These are phyloP conservation scores for Leucoraja ocellata DNA, from an alignment of 2,797 vertebrate species.

Conservation along the genomic window DNA sequence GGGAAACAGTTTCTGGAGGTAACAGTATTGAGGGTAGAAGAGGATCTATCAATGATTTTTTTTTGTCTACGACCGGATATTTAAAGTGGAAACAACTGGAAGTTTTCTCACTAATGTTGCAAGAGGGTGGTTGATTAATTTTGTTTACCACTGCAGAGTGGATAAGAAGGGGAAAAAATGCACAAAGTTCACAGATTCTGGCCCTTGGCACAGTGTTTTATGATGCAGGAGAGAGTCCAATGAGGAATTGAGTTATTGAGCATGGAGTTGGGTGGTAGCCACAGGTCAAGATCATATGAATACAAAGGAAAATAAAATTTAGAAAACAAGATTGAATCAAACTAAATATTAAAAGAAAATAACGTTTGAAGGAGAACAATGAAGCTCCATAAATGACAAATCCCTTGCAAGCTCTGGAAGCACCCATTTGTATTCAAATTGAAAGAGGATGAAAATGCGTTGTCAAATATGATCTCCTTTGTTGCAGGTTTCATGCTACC, in stretches of 20 bases:
- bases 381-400: not conserved
- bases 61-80: not conserved
- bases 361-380: not conserved
- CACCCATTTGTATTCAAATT: not conserved
- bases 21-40: not conserved
- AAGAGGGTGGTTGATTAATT: not conserved
- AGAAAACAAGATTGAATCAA: not conserved
- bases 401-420: not conserved
- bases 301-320: not conserved
- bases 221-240: not conserved
- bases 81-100: slow-evolving; percentile 2
- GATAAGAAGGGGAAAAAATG: not conserved
- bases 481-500: not conserved
- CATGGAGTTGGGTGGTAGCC: not conserved
- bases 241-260: not conserved
- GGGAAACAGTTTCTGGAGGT: not conserved
- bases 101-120: not conserved
- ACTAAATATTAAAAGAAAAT: too few relatives aligned
- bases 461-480: not conserved
- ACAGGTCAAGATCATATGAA: not conserved
- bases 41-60: not conserved
- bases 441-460: not conserved
- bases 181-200: not conserved
- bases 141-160: not conserved
- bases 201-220: not conserved